Evolutionary conservation across 1,140 invertebrate species (phyloP), one percentile per base, ranked within the genome.

Genomic region (Lasioglossum baleicum): DNA sequence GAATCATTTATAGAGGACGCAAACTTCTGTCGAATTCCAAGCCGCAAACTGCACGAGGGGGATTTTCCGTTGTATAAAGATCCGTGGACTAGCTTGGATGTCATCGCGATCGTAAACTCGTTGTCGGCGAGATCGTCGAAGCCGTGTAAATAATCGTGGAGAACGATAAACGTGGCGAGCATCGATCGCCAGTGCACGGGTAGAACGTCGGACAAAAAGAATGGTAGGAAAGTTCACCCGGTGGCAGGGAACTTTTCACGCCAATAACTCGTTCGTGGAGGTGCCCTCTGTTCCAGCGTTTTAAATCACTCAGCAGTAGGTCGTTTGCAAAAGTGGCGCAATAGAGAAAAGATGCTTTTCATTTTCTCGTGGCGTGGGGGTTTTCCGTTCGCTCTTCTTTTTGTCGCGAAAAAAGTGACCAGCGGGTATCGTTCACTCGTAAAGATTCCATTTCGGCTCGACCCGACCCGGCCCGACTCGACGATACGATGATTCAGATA

Each of bases 361-460:
- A 60, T 84, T 80, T 66, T 53, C 65, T 22, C 13, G 10, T 31
- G 48, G 10, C 17, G 11, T 10, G 35, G 35, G 2, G 5, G 1
- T 35, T 2, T 42, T 20, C 1, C 10, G 11, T 8, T 61, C 20
- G 68, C 22, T 26, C 60, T 61, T 15, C 26, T 69, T 61, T 22
- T 44, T 66, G 7, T 22, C 64, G 6, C 70, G 51, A n/a, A 4
- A 40, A 72, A 76, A 60, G 77, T 48, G 72, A 71, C 58, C 66
- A 71, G 60, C 58, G 64, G 63, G 72, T 70, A 42, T 61, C 71
- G 60, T 31, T 8, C 61, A n/a, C 58, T 65, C n/a, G 63, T 81
- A 84, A 85, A 81, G 81, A 53, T 85, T 84, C 73, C 68, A 85
- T 85, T 81, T 77, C 78, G 56, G 31, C 31, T 17, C 44, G 7